Base-by-base conservation (phyloP, 1,140 invertebrate genomes). In the Andrena cerasifolii region DNA sequence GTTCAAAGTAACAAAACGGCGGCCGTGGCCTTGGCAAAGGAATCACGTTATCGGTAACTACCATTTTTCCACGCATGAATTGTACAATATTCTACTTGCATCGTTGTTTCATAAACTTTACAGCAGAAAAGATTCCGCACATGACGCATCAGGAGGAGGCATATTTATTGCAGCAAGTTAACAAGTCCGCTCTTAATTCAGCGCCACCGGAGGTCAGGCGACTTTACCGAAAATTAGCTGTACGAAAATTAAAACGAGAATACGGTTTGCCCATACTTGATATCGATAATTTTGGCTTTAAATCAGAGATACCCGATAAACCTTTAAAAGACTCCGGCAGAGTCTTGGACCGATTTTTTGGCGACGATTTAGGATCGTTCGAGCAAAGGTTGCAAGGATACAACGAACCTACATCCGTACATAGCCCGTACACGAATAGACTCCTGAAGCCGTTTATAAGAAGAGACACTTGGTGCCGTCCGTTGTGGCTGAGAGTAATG, bases 391-490 rank as follows among this genome's bases (percentile, higher is more conserved):
- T 95, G 12, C 92, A 94, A 72, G 94, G 94, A 10, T 88, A 90
- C 73, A 90, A 91, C 71, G 92, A 94, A 81, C 90, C 93, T 33
- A 89, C 93, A 43, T 87, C 93, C 43, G 94, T 95, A 79, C 89
- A 94, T 47, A 95, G 95, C 54, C 92, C 94, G 1, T 94, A 95
- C 79, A 95, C 94, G 65, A 94, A 93, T 81, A 95, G 96, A 87
- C 90, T 95, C 70, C 92, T 98, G 28, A 96, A 96, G 88, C 97
- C 97, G 6, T 97, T 95, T 90, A 97, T 98, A 78, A 93, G 95
- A 73, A 90, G 96, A 80, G 96, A 98, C 87, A 90, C 89, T 43
- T 91, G 94, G 77, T 93, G 93, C 24, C 90, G 86, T 72, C 96
- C 97, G 0, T 78, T 94, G 0, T 97, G 96, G 94, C 86, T 97